phyloP scores from a whole-genome alignment of 2,888 invertebrate genomes.

The Apotomis turbidana region DNA sequence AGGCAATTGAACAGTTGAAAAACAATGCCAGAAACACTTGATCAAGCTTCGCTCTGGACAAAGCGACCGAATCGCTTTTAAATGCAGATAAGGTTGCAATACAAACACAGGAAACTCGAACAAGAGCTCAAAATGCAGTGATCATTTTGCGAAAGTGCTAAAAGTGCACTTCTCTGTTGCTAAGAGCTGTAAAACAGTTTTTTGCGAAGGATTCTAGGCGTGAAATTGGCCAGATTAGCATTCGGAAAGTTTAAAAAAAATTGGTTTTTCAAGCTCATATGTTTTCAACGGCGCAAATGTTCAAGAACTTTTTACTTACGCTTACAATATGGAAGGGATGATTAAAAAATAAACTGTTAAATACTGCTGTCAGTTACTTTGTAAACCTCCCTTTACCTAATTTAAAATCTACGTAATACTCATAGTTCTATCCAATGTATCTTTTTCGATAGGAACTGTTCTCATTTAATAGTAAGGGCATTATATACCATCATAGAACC shows the following conservation, averaged over 20 bases:
- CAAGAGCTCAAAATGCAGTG: conserved; percentile 27
- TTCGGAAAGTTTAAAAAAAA: background rate
- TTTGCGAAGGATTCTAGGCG: background rate
- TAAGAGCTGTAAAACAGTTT: conserved; percentile 12
- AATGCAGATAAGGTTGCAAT: conserved; percentile 37
- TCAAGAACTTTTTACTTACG: too few relatives aligned
- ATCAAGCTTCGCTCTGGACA: conserved; percentile 25
- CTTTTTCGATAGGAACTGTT: too few relatives aligned
- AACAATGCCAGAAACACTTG: conserved; percentile 14
- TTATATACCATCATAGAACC: too few relatives aligned
- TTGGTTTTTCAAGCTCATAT: background rate
- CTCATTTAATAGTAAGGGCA: too few relatives aligned
- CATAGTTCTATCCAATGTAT: too few relatives aligned
- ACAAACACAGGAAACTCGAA: conserved; percentile 32
- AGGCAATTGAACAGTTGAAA: conserved; percentile 8
- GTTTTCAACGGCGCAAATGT: too few relatives aligned
- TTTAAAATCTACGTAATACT: too few relatives aligned
- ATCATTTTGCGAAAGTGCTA: conserved; percentile 20
- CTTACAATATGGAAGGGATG: too few relatives aligned
- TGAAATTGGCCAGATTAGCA: conserved; percentile 15
- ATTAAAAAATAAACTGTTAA: too few relatives aligned
- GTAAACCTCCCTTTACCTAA: too few relatives aligned
- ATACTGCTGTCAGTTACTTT: too few relatives aligned
- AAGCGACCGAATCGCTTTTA: conserved; percentile 33
- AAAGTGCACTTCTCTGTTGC: conserved; percentile 22